A percentile compares a stretch with the other conserved stretches of the same genome.
Evolutionary conservation across 2,797 vertebrate genomes (phyloP).

Genomic region (Poecilia gillii): DNA sequence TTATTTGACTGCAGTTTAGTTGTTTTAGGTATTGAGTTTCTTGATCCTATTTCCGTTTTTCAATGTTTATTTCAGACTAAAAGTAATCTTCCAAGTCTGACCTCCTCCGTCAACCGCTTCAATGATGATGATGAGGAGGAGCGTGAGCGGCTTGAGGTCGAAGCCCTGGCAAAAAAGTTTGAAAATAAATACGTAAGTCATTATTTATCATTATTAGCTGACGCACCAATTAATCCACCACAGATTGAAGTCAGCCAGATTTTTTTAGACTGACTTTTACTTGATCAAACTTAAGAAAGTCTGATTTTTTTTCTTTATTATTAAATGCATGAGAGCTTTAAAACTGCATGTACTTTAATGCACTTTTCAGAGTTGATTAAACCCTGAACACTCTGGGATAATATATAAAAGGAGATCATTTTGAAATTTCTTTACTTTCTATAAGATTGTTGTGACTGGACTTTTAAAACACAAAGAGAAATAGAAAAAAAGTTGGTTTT

Average conservation of each 20-base stretch:
- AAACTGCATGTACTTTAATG: background rate
- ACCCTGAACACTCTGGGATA: background rate
- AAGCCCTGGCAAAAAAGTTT: slow-evolving; percentile 93
- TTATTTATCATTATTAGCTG: background rate
- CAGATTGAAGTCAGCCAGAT: background rate
- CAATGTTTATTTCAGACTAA: slow-evolving; percentile 67
- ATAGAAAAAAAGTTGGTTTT: background rate
- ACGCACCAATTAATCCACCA: background rate
- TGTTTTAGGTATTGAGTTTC: slow-evolving; percentile 4
- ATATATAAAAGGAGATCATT: background rate
- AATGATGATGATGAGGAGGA: slow-evolving; percentile 89
- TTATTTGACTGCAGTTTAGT: background rate
- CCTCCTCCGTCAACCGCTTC: slow-evolving; percentile 75
- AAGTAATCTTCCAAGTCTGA: slow-evolving; percentile 68
- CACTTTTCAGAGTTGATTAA: background rate
- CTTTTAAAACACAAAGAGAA: background rate
- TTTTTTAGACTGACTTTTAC: background rate
- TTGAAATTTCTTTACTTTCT: background rate
- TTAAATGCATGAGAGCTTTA: background rate
- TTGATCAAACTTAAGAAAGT: background rate
- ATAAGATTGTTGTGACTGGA: background rate
- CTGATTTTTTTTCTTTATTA: background rate
- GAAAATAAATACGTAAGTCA: slow-evolving; percentile 97
- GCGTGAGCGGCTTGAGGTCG: slow-evolving; percentile 87
- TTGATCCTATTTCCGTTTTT: background rate